A percentile compares a stretch with the other conserved stretches of the same genome.
Conservation (phyloP, 2,797 vertebrate genomes). For the Scolopax rusticola region DNA sequence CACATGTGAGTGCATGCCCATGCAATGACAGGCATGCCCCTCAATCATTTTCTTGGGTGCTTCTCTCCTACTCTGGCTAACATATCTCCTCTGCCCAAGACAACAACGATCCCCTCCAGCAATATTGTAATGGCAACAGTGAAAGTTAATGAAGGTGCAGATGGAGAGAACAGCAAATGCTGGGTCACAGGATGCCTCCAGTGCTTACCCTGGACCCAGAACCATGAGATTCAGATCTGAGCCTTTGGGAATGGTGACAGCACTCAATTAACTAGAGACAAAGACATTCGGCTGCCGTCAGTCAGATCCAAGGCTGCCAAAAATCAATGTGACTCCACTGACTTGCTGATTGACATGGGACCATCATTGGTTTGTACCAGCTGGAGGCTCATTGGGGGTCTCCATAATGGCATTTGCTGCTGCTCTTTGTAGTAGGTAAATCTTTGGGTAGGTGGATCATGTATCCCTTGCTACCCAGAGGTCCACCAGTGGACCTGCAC, state of each 20-base stretch:
- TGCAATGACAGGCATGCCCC: neutral
- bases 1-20: too few species aligned
- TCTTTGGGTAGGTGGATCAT: neutral
- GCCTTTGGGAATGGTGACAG: neutral
- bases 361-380: neutral
- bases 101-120: neutral
- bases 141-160: neutral
- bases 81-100: neutral
- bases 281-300: neutral
- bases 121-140: accelerated
- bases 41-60: neutral
- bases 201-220: neutral
- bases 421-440: neutral
- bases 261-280: neutral
- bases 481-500: neutral
- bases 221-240: neutral
- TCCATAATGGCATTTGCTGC: neutral
- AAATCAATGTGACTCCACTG: neutral
- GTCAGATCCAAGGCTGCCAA: neutral
- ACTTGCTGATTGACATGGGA: neutral
- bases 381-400: neutral
- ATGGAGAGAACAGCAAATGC: neutral
- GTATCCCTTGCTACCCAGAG: neutral
- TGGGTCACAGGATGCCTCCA: neutral
- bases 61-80: neutral